Evolutionary conservation across 1,140 invertebrate genomes (phyloP).

Genomic region (Cephus cinctus): DNA sequence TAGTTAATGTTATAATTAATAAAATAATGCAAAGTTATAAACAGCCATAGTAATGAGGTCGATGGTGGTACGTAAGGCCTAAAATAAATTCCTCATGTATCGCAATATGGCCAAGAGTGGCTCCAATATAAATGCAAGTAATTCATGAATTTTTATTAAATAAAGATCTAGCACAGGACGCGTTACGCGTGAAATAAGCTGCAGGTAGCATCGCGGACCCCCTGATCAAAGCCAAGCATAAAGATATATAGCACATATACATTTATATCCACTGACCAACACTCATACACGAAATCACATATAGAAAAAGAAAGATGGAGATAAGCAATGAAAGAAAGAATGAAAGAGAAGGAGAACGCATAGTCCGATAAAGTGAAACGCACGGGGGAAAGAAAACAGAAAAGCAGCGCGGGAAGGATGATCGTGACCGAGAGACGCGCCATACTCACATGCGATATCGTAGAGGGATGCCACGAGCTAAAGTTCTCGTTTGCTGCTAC

Average conservation of each 20-base stretch:
- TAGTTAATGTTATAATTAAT: too few relatives aligned
- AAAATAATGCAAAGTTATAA: too few relatives aligned
- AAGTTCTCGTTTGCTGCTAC: conserved; percentile 27
- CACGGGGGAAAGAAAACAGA: conserved; percentile 1
- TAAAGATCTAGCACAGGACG: too few relatives aligned
- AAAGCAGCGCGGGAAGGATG: not conserved
- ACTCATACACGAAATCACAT: too few relatives aligned
- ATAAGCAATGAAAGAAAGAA: conserved; percentile 1
- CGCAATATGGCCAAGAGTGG: too few relatives aligned
- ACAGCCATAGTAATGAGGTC: too few relatives aligned
- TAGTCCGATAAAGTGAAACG: not conserved
- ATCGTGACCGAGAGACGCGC: conserved; percentile 4
- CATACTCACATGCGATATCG: conserved; percentile 37
- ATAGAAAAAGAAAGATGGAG: not conserved
- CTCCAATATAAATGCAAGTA: too few relatives aligned
- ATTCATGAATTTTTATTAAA: not conserved
- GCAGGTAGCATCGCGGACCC: too few relatives aligned
- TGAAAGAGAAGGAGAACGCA: not conserved
- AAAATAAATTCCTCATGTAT: too few relatives aligned
- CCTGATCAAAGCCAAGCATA: conserved; percentile 22
- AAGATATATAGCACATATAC: conserved; percentile 14
- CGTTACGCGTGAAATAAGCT: too few relatives aligned
- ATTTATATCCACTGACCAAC: too few relatives aligned
- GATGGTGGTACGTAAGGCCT: too few relatives aligned
- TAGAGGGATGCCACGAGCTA: conserved; percentile 23